Percentiles rank a stretch among this genome's conserved stretches.
phyloP scores from a whole-genome alignment of 2,888 invertebrate genomes.

The Chrysodeixis includens region DNA sequence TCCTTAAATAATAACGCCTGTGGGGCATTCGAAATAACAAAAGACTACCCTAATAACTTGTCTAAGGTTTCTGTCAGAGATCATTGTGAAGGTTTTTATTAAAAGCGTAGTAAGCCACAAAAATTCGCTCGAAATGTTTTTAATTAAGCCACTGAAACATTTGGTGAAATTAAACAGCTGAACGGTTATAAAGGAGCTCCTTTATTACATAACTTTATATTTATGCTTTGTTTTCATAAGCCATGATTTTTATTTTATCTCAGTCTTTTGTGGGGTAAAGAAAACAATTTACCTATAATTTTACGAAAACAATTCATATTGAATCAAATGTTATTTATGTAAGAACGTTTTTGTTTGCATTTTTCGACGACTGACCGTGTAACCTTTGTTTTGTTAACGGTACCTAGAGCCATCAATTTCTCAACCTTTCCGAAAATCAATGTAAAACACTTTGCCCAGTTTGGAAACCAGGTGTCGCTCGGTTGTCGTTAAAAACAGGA shows the following conservation, averaged over 20 bases:
- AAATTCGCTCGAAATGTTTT: constrained; percentile 65
- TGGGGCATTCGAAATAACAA: constrained; percentile 57
- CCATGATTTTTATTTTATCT: constrained; percentile 45
- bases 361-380: background rate
- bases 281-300: constrained; percentile 43
- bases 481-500: background rate
- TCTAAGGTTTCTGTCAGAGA: constrained; percentile 59
- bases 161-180: constrained; percentile 63
- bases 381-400: background rate
- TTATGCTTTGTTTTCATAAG: constrained; percentile 50
- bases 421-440: background rate
- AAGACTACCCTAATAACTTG: constrained; percentile 55
- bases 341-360: background rate
- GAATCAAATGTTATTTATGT: background rate
- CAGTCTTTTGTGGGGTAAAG: constrained; percentile 36
- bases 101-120: constrained; percentile 66
- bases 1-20: constrained; percentile 52
- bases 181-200: constrained; percentile 51
- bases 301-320: constrained; percentile 33
- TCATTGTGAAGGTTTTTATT: constrained; percentile 63
- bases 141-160: constrained; percentile 67
- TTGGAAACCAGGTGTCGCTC: background rate
- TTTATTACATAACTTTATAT: constrained; percentile 56
- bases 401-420: background rate
- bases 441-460: background rate